phyloP scores from a whole-genome alignment of 1,140 invertebrate genomes.

The Drosophila melanica region DNA sequence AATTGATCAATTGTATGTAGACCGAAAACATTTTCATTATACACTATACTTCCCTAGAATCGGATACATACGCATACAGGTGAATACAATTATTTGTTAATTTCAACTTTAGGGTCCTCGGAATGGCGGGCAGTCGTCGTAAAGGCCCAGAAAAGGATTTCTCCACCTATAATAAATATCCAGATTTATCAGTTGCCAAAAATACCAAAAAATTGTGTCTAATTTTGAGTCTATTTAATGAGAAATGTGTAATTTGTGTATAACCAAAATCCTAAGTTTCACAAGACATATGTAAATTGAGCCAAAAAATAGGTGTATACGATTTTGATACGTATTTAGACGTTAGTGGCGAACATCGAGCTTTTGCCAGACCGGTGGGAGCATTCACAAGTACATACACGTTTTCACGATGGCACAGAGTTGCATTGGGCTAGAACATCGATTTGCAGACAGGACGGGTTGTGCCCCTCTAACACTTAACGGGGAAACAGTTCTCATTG shows the following conservation, averaged over 20 bases:
- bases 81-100: too few relatives aligned
- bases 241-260: neutral
- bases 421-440: neutral
- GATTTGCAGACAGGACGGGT: neutral
- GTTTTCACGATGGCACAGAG: neutral
- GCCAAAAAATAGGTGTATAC: slow-evolving; percentile 1
- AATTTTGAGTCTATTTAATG: slow-evolving; percentile 2
- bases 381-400: neutral
- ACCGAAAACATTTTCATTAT: too few relatives aligned
- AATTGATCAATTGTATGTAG: too few relatives aligned
- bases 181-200: too few relatives aligned
- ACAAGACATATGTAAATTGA: neutral
- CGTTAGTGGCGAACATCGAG: neutral
- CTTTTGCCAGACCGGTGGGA: too few relatives aligned
- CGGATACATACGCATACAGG: too few relatives aligned
- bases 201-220: too few relatives aligned
- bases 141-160: too few relatives aligned
- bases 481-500: slow-evolving; percentile 81
- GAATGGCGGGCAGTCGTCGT: too few relatives aligned
- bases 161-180: too few relatives aligned
- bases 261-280: neutral
- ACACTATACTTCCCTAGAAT: too few relatives aligned
- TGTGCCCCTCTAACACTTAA: slow-evolving; percentile 60
- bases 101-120: too few relatives aligned
- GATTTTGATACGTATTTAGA: slow-evolving; percentile 5